A percentile compares a stretch with the other conserved stretches of the same genome.
phyloP scores from a whole-genome alignment of 2,888 invertebrate genomes.

The Muschampia plurimacula region DNA sequence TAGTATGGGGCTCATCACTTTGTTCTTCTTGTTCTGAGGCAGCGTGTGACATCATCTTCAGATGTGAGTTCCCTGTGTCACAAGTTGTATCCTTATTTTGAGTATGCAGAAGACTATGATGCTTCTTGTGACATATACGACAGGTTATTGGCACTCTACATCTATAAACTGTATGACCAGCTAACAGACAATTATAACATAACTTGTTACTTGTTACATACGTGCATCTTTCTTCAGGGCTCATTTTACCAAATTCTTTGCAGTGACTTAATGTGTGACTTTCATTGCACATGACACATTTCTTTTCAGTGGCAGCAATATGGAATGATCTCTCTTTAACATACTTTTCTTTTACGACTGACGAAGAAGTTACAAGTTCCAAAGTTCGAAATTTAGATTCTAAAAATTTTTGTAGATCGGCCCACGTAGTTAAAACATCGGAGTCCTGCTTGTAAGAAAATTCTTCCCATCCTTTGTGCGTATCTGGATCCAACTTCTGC shows the following conservation, averaged over 20 bases:
- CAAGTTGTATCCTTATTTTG: conserved; percentile 7
- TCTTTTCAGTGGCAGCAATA: too few species aligned
- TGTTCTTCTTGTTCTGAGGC: neutral
- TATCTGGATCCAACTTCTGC: conserved; percentile 46
- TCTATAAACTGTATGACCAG: too few species aligned
- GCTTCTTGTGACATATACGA: too few species aligned
- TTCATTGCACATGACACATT: too few species aligned
- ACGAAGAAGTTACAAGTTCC: conserved; percentile 16
- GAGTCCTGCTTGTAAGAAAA: conserved; percentile 21
- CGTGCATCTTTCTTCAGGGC: too few species aligned
- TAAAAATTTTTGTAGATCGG: conserved; percentile 7
- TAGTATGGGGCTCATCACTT: neutral
- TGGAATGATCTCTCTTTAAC: neutral
- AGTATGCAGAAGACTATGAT: neutral
- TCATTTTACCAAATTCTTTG: too few species aligned
- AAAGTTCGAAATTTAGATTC: conserved; percentile 22
- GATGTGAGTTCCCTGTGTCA: neutral
- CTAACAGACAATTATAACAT: too few species aligned
- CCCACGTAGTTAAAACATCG: conserved; percentile 17
- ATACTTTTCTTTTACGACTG: neutral
- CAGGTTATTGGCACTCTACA: too few species aligned
- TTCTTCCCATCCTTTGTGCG: conserved; percentile 45
- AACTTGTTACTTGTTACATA: too few species aligned
- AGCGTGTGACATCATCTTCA: neutral
- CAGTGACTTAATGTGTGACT: too few species aligned